A percentile compares a stretch with the other conserved stretches of the same genome.
Conservation (phyloP, 2,113 vertebrate genomes). For the Chlamydotis undulata region DNA sequence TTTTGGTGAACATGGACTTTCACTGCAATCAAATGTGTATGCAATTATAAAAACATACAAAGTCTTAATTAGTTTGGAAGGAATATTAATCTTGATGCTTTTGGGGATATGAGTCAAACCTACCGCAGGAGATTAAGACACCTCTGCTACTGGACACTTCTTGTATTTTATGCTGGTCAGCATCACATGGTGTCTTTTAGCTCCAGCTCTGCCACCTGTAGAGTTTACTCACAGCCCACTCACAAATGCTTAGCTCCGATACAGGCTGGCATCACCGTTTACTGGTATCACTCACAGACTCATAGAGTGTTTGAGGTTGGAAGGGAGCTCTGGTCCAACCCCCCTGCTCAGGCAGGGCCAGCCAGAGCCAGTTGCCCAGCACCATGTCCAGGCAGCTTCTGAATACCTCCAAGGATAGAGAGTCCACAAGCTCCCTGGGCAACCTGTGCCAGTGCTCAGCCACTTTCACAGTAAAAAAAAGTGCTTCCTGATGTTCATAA, state of each 20-base stretch:
- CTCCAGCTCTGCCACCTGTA: background rate
- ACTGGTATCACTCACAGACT: background rate
- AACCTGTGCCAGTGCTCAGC: background rate
- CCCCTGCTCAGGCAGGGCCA: background rate
- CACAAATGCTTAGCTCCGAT: background rate
- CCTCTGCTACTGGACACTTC: background rate
- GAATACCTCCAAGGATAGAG: background rate
- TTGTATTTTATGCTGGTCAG: background rate
- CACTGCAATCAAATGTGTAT: background rate
- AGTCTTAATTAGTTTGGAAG: background rate
- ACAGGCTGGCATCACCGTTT: background rate
- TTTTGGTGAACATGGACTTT: background rate
- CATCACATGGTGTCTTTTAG: background rate
- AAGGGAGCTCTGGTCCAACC: background rate
- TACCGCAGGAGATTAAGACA: background rate
- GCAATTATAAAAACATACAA: background rate
- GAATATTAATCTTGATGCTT: background rate
- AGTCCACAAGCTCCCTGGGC: background rate
- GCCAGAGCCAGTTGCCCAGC: background rate
- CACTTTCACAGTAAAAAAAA: background rate
- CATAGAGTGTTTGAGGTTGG: background rate
- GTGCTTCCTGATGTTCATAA: background rate
- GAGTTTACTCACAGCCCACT: background rate
- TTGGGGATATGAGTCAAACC: background rate
- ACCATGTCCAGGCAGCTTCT: background rate